Evolutionary conservation across 2,888 invertebrate species (phyloP).

Genomic region (Melanchra persicariae): DNA sequence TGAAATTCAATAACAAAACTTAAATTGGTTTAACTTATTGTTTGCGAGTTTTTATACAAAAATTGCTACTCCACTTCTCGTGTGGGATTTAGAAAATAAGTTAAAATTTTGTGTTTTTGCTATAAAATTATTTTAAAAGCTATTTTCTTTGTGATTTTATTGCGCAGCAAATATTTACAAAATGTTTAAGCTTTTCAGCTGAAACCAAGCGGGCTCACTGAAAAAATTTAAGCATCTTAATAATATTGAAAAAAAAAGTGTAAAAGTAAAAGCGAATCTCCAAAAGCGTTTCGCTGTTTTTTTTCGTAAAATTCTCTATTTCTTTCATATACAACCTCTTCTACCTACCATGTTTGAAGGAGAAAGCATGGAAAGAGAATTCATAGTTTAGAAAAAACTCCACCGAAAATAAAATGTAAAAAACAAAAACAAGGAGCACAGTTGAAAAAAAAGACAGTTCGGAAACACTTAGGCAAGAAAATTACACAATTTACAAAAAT

Average conservation of each 20-base stretch:
- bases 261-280: constrained; percentile 60
- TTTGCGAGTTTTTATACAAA: constrained; percentile 28
- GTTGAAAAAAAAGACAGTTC: constrained; percentile 67
- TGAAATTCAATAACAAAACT: constrained; percentile 41
- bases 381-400: constrained; percentile 84
- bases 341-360: constrained; percentile 90
- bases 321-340: constrained; percentile 89
- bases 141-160: constrained; percentile 20
- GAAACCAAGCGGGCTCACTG: constrained; percentile 53
- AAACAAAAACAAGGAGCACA: constrained; percentile 68
- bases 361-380: constrained; percentile 90
- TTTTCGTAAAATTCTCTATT: constrained; percentile 73
- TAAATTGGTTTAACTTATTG: constrained; percentile 25
- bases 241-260: constrained; percentile 40
- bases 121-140: constrained; percentile 49
- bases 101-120: constrained; percentile 40
- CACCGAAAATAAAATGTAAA: constrained; percentile 68
- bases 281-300: constrained; percentile 54
- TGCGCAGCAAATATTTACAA: constrained; percentile 58
- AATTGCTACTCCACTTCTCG: constrained; percentile 61
- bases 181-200: constrained; percentile 59
- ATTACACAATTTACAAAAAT: constrained; percentile 23
- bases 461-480: constrained; percentile 47
- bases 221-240: constrained; percentile 59
- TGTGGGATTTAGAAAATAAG: constrained; percentile 58